Conservation (phyloP, 1,140 invertebrate genomes). For the Amphibalanus amphitrite region DNA sequence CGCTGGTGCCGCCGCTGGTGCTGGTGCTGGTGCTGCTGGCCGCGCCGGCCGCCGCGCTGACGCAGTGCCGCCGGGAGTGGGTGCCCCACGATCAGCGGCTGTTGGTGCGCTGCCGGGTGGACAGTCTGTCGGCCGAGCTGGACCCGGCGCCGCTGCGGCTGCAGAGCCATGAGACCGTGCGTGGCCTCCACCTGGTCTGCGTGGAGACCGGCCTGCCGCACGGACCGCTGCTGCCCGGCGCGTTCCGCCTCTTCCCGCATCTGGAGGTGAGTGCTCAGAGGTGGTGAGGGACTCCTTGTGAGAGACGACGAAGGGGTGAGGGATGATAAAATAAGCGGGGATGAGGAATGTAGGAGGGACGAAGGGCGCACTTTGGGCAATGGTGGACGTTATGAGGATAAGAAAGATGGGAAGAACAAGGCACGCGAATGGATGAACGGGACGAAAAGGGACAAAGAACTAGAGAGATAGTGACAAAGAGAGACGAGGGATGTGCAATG, state of each 20-base stretch:
- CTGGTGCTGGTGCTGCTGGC: neutral
- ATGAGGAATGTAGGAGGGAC: too few relatives aligned
- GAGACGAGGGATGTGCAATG: too few relatives aligned
- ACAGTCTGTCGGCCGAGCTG: neutral
- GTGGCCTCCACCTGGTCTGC: neutral
- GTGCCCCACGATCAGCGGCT: neutral
- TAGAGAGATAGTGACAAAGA: too few relatives aligned
- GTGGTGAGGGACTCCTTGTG: too few relatives aligned
- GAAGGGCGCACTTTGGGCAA: too few relatives aligned
- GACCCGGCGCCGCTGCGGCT: neutral
- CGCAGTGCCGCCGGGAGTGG: neutral
- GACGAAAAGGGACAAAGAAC: too few relatives aligned
- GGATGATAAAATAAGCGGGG: too few relatives aligned
- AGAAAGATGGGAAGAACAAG: too few relatives aligned
- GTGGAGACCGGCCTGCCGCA: neutral
- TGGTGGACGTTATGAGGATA: too few relatives aligned
- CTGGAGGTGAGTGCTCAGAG: neutral
- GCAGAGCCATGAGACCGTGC: neutral
- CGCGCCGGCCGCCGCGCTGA: neutral
- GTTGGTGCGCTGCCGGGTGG: neutral
- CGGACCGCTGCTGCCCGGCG: neutral
- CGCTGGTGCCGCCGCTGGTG: neutral
- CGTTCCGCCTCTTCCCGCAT: neutral
- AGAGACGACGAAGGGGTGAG: too few relatives aligned
- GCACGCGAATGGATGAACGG: too few relatives aligned